Percentiles rank a stretch among this genome's conserved stretches.
Evolutionary conservation across 2,113 vertebrate species (phyloP).

Genomic region (Tapirus terrestris): DNA sequence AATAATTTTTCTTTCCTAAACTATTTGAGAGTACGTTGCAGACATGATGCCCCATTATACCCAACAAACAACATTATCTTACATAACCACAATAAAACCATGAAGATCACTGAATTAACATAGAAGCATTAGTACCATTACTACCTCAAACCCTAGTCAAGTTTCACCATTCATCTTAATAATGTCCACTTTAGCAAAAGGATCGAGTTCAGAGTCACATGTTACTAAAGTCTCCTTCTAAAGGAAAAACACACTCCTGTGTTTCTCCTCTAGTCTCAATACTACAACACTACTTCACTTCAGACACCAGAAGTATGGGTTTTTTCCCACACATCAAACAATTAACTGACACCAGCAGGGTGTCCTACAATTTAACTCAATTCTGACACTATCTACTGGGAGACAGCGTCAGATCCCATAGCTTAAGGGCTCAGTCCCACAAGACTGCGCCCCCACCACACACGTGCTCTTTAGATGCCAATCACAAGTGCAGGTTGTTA

Average conservation of each 20-base stretch:
- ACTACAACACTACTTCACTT: not conserved
- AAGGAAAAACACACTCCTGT: not conserved
- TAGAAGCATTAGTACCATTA: not conserved
- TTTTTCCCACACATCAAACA: not conserved
- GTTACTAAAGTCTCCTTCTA: not conserved
- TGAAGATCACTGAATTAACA: not conserved
- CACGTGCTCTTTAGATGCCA: not conserved
- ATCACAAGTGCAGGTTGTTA: not conserved
- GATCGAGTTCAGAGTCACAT: not conserved
- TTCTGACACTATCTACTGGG: not conserved
- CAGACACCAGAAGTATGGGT: not conserved
- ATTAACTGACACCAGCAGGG: not conserved
- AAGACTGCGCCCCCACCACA: not conserved
- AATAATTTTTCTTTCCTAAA: not conserved
- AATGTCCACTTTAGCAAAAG: not conserved
- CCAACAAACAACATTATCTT: not conserved
- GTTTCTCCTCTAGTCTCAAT: not conserved
- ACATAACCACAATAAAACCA: not conserved
- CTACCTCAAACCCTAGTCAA: not conserved
- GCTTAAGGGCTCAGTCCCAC: no score
- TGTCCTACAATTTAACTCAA: not conserved
- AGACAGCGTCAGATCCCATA: not conserved
- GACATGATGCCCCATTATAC: not conserved
- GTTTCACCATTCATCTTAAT: not conserved
- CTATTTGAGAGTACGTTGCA: not conserved